Conservation (phyloP, 2,797 vertebrate species). For the Gadopsis marmoratus region DNA sequence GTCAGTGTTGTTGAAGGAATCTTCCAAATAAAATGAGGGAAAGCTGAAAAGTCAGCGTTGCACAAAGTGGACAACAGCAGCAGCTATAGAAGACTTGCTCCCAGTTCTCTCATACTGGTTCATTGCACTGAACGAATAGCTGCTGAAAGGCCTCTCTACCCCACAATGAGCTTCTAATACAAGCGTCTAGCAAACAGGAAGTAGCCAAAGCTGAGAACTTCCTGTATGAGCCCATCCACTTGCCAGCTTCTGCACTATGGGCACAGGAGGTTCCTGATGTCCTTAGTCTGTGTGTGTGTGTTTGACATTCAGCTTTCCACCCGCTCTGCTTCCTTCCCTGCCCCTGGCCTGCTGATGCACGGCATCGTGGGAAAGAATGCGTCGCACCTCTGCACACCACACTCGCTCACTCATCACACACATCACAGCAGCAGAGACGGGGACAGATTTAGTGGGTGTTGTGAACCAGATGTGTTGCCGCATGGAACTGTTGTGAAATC, state of each 20-base stretch:
- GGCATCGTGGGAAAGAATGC: slow-evolving; percentile 85
- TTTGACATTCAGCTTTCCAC: slow-evolving; percentile 67
- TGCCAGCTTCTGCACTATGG: slow-evolving; percentile 60
- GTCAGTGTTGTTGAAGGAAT: neutral
- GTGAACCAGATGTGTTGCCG: slow-evolving; percentile 58
- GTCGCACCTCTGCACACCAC: slow-evolving; percentile 66
- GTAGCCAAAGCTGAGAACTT: slow-evolving; percentile 85
- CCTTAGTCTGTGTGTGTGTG: slow-evolving; percentile 27
- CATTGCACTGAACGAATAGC: slow-evolving; percentile 62
- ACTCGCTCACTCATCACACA: slow-evolving; percentile 59
- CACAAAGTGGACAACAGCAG: slow-evolving; percentile 1
- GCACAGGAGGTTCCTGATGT: slow-evolving; percentile 61
- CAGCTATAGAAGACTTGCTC: slow-evolving; percentile 14
- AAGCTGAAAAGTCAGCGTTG: slow-evolving; percentile 12
- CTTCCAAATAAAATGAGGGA: slow-evolving; percentile 14
- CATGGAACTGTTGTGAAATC: slow-evolving; percentile 32
- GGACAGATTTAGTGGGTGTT: slow-evolving; percentile 74
- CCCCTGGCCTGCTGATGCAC: slow-evolving; percentile 63
- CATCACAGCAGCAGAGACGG: slow-evolving; percentile 52
- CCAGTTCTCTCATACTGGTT: slow-evolving; percentile 25
- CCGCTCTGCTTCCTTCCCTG: slow-evolving; percentile 81
- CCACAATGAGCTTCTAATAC: slow-evolving; percentile 73
- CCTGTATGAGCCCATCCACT: slow-evolving; percentile 81
- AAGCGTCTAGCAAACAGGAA: slow-evolving; percentile 84
- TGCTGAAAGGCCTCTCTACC: slow-evolving; percentile 61